Conservation (phyloP, 2,888 invertebrate genomes). For the Netelia melanura region DNA sequence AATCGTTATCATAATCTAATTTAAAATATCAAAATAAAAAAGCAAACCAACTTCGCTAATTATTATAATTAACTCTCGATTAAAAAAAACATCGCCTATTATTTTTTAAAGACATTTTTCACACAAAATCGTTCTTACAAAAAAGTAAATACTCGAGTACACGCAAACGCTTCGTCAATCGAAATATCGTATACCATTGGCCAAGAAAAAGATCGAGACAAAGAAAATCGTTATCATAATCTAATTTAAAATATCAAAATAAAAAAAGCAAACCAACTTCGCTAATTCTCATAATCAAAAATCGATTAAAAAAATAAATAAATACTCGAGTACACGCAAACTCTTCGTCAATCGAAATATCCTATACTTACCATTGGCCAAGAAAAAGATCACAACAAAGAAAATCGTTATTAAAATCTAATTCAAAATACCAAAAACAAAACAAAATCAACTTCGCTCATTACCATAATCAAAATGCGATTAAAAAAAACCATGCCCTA, state of each 20-base stretch:
- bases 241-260: neutral
- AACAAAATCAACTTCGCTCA: too few relatives aligned
- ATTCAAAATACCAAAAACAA: neutral
- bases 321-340: slow-evolving; percentile 16
- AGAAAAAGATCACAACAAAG: neutral
- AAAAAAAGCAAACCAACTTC: too few relatives aligned
- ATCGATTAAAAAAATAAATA: neutral
- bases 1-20: neutral
- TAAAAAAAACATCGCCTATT: too few relatives aligned
- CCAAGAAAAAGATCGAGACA: neutral
- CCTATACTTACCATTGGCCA: neutral
- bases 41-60: too few relatives aligned
- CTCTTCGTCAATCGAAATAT: slow-evolving; percentile 21
- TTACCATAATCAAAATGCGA: too few relatives aligned
- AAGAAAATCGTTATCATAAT: neutral
- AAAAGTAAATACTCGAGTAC: slow-evolving; percentile 8
- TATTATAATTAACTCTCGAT: too few relatives aligned
- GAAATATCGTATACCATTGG: neutral
- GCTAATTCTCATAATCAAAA: too few relatives aligned
- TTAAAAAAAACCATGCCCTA: too few relatives aligned
- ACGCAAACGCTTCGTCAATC: slow-evolving; percentile 23
- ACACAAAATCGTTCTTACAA: neutral
- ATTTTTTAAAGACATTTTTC: too few relatives aligned
- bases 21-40: too few relatives aligned
- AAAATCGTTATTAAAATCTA: neutral